These are phyloP conservation scores for Sycophaga agraensis DNA, from an alignment of 1,140 invertebrate species.

Conservation along the genomic window DNA sequence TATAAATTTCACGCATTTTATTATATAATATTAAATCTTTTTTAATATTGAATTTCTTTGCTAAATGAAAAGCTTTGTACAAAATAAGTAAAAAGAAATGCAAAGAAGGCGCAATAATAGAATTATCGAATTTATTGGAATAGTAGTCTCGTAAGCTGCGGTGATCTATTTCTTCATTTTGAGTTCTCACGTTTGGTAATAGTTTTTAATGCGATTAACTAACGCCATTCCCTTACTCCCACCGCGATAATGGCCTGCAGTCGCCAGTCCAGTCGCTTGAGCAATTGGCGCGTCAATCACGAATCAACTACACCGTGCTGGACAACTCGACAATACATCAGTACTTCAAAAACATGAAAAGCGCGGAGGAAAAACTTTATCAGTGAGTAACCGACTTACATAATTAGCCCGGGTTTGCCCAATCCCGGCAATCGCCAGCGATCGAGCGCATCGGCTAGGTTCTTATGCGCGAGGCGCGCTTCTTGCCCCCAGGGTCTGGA, in stretches of 20 bases:
- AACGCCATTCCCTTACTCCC: too few species aligned
- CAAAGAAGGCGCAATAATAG: too few species aligned
- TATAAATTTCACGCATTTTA: too few species aligned
- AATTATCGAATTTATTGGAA: too few species aligned
- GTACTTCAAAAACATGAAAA: conserved; percentile 91
- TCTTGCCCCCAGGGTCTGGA: conserved; percentile 72
- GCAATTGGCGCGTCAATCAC: conserved; percentile 80
- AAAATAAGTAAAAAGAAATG: too few species aligned
- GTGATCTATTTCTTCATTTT: too few species aligned
- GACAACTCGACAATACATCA: conserved; percentile 75
- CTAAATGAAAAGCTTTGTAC: too few species aligned
- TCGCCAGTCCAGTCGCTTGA: conserved; percentile 85
- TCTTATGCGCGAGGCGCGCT: neutral
- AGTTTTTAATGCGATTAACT: too few species aligned
- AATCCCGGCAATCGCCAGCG: neutral
- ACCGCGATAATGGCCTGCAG: conserved; percentile 50
- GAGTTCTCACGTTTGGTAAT: too few species aligned
- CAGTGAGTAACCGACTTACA: conserved; percentile 58
- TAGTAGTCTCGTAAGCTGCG: too few species aligned
- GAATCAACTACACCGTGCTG: conserved; percentile 91
- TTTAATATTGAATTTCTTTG: too few species aligned
- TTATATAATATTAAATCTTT: too few species aligned
- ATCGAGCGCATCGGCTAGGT: neutral
- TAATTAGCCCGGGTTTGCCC: neutral
- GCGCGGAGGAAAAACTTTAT: conserved; percentile 84